These are phyloP conservation scores for Verasper variegatus DNA, from an alignment of 2,113 vertebrate genomes.

Conservation along the genomic window DNA sequence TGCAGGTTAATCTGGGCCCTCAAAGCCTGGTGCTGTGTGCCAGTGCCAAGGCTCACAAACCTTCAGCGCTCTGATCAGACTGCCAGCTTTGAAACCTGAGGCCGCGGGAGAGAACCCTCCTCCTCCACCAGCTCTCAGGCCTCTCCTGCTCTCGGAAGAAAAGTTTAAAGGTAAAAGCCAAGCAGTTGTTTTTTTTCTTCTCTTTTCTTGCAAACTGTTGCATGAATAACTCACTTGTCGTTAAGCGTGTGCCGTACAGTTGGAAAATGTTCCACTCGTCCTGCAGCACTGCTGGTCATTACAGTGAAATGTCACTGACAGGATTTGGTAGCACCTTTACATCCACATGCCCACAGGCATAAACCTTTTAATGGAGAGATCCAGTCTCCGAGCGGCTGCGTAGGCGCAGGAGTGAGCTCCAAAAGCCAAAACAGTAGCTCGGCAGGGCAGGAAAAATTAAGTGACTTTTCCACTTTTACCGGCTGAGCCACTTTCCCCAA, in stretches of 20 bases:
- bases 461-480: constrained; percentile 66
- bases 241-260: constrained; percentile 15
- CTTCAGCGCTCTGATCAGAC: constrained; percentile 60
- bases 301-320: constrained; percentile 28
- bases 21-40: constrained; percentile 64
- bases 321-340: constrained; percentile 53
- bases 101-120: constrained; percentile 36
- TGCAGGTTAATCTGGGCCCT: constrained; percentile 74
- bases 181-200: not conserved
- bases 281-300: constrained; percentile 14
- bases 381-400: constrained; percentile 28
- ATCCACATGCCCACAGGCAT: constrained; percentile 45
- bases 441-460: constrained; percentile 54
- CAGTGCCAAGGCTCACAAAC: constrained; percentile 74
- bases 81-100: constrained; percentile 75
- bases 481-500: constrained; percentile 46
- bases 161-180: constrained; percentile 49
- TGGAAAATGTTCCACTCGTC: constrained; percentile 35
- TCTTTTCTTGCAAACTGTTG: constrained; percentile 15
- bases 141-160: constrained; percentile 15
- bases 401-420: constrained; percentile 25
- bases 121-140: constrained; percentile 32
- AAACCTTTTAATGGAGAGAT: constrained; percentile 48
- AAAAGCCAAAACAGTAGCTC: constrained; percentile 76
- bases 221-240: constrained; percentile 56